Evolutionary conservation across 2,888 invertebrate species (phyloP).

Genomic region (Dascillus cervinus): DNA sequence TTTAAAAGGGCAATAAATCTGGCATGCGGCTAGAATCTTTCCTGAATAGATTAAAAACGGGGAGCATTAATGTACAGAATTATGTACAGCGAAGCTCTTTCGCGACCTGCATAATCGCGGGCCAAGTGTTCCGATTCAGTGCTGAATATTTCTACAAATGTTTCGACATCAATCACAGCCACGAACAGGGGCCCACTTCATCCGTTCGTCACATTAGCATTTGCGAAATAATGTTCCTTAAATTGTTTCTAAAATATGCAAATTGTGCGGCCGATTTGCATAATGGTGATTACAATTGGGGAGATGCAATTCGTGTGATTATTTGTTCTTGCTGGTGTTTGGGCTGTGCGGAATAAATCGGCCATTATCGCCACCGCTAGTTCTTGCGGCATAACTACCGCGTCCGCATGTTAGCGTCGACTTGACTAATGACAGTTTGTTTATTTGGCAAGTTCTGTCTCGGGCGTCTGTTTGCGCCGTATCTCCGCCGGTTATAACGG

Average conservation of each 20-base stretch:
- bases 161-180: conserved; percentile 29
- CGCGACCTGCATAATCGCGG: no score
- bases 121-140: no score
- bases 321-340: conserved; percentile 34
- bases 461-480: conserved; percentile 21
- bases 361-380: conserved; percentile 35
- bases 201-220: conserved; percentile 27
- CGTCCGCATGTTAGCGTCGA: conserved; percentile 22
- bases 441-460: conserved; percentile 32
- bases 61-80: no score
- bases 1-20: no score
- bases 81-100: no score
- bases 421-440: conserved; percentile 36
- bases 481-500: conserved; percentile 36
- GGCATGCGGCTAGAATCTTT: no score
- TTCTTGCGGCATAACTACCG: no score
- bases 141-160: no score
- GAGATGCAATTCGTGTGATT: conserved; percentile 36
- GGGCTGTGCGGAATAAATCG: conserved; percentile 34
- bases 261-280: conserved; percentile 40
- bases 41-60: no score
- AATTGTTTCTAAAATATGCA: conserved; percentile 42
- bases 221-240: conserved; percentile 34
- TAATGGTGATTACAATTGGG: conserved; percentile 37
- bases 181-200: conserved; percentile 32